These are phyloP conservation scores for Dugesia japonica DNA, from an alignment of 2,888 invertebrate genomes.

Conservation along the genomic window DNA sequence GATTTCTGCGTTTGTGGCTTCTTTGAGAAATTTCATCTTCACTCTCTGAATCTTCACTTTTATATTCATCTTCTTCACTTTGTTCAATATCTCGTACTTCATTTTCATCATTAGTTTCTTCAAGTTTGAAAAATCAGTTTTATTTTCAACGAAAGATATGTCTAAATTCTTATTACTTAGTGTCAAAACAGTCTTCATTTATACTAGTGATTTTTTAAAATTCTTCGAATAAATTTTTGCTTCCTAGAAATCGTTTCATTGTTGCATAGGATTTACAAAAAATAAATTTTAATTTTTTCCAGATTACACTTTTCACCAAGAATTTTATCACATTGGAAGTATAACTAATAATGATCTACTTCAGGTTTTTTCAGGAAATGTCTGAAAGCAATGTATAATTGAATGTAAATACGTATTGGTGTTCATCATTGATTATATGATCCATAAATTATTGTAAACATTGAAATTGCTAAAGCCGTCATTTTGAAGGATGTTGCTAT, in stretches of 20 bases:
- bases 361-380: not conserved
- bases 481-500: not conserved
- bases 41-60: not conserved
- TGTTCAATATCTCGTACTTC: not conserved
- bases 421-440: not conserved
- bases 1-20: constrained; percentile 1
- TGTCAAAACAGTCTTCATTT: too few relatives aligned
- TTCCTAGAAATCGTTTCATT: too few relatives aligned
- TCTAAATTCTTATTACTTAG: too few relatives aligned
- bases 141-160: too few relatives aligned
- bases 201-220: too few relatives aligned
- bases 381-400: not conserved
- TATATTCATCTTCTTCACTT: not conserved
- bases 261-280: too few relatives aligned
- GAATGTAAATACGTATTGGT: not conserved
- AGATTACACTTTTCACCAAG: too few relatives aligned
- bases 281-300: too few relatives aligned
- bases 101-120: not conserved
- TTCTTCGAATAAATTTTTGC: too few relatives aligned
- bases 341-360: not conserved
- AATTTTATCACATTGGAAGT: too few relatives aligned
- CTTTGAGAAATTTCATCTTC: constrained; percentile 3
- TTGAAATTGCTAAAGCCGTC: not conserved
- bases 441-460: not conserved
- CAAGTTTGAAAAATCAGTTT: too few relatives aligned